A percentile compares a stretch with the other conserved stretches of the same genome.
These are phyloP conservation scores for Eonycteris spelaea DNA, from an alignment of 2,113 vertebrate species.

Conservation along the genomic window DNA sequence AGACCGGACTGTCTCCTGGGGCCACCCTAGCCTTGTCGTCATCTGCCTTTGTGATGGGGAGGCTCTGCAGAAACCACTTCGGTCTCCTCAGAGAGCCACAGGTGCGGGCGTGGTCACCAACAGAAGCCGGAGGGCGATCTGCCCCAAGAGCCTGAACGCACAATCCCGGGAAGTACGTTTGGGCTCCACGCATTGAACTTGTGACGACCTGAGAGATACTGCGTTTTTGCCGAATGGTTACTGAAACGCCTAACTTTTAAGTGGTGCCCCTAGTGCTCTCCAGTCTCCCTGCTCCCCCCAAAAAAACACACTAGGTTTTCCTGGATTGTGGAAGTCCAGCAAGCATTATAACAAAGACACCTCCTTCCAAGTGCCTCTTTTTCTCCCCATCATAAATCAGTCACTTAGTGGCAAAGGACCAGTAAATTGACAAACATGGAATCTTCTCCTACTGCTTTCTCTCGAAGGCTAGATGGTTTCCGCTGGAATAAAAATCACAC, in stretches of 20 bases:
- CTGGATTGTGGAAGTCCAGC: neutral
- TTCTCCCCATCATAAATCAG: neutral
- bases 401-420: neutral
- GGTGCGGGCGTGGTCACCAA: neutral
- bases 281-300: fast-evolving
- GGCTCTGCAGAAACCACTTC: neutral
- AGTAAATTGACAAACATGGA: neutral
- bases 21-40: neutral
- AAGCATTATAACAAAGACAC: neutral
- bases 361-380: neutral
- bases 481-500: neutral
- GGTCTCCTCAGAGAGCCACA: neutral
- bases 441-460: neutral
- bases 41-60: neutral
- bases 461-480: neutral
- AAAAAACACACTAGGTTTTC: neutral
- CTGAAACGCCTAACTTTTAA: neutral
- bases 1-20: neutral
- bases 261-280: neutral
- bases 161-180: neutral
- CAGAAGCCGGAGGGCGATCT: neutral
- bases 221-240: neutral
- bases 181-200: neutral
- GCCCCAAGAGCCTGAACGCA: neutral
- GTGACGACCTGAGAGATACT: neutral